Conservation (phyloP, 2,888 invertebrate genomes). For the Andrena flavipes region DNA sequence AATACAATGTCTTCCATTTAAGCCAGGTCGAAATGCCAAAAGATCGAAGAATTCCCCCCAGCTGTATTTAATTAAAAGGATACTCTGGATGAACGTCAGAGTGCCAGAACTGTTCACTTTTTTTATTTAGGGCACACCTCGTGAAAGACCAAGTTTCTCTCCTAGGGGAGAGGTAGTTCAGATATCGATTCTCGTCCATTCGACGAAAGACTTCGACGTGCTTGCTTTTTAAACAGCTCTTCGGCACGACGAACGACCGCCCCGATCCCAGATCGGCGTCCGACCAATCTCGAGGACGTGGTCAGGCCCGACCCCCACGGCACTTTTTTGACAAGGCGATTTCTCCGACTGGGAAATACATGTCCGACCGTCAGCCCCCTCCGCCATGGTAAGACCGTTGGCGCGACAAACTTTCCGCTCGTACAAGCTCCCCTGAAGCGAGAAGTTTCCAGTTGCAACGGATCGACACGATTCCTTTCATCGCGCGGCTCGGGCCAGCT, state of each 20-base stretch:
- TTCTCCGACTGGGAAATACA: slow-evolving; percentile 53
- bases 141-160: slow-evolving; percentile 26
- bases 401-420: slow-evolving; percentile 51
- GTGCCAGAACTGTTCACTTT: slow-evolving; percentile 11
- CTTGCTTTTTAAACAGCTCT: slow-evolving; percentile 65
- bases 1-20: not conserved
- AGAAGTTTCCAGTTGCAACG: slow-evolving; percentile 27
- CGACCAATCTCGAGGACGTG: slow-evolving; percentile 65
- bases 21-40: not conserved
- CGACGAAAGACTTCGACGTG: slow-evolving; percentile 56
- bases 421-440: slow-evolving; percentile 18
- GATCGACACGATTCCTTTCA: slow-evolving; percentile 9
- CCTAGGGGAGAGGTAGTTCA: slow-evolving; percentile 27
- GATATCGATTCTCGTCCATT: slow-evolving; percentile 74
- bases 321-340: slow-evolving; percentile 42
- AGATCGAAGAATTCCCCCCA: not conserved
- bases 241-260: slow-evolving; percentile 46
- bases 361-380: slow-evolving; percentile 22
- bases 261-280: slow-evolving; percentile 46
- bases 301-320: slow-evolving; percentile 7
- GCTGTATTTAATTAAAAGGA: slow-evolving; percentile 47
- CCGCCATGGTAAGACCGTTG: slow-evolving; percentile 21
- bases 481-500: not conserved
- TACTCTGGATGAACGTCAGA: slow-evolving; percentile 5
- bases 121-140: slow-evolving; percentile 36